Conservation (phyloP, 2,113 vertebrate species). For the Oreochromis spilurus region DNA sequence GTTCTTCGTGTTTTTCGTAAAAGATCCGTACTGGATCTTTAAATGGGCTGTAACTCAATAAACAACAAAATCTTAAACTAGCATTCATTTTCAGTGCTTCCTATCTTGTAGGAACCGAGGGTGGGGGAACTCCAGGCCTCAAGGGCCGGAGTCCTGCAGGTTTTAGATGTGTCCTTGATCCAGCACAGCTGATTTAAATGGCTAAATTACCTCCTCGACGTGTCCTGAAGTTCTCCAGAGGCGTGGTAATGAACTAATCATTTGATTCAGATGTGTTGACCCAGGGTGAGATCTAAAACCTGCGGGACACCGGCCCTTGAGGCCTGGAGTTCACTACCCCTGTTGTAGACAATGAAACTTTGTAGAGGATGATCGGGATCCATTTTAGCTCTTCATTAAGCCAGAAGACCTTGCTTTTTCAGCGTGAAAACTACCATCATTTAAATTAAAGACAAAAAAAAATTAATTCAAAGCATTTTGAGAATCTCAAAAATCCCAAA, state of each 20-base stretch:
- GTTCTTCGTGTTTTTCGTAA: fast-evolving
- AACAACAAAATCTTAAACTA: background rate
- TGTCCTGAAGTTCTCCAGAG: background rate
- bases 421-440: background rate
- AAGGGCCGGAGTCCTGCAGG: background rate
- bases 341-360: background rate
- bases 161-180: background rate
- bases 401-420: background rate
- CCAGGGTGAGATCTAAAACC: background rate
- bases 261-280: background rate
- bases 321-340: background rate
- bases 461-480: fast-evolving
- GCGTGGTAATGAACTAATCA: background rate
- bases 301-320: background rate
- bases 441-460: background rate
- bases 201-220: fast-evolving
- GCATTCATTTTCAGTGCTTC: fast-evolving
- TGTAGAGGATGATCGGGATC: background rate
- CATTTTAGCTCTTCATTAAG: background rate
- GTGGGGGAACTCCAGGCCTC: background rate
- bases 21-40: background rate
- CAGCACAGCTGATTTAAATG: fast-evolving
- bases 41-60: background rate
- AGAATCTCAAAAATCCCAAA: background rate
- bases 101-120: fast-evolving